phyloP scores from a whole-genome alignment of 2,888 invertebrate genomes.

The Timandra comae region DNA sequence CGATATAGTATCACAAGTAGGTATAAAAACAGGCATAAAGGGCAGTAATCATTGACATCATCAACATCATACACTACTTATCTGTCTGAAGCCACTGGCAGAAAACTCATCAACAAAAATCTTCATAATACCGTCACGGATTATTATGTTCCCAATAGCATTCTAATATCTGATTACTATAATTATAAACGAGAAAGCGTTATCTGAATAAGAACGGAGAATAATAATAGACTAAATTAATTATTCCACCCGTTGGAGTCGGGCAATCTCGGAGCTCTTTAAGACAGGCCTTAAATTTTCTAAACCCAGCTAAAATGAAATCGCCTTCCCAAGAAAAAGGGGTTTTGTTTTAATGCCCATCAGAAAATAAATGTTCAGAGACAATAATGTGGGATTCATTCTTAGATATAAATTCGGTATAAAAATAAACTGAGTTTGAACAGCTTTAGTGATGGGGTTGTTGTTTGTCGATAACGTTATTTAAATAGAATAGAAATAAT shows the following conservation, averaged over 20 bases:
- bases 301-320: slow-evolving; percentile 76
- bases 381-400: slow-evolving; percentile 75
- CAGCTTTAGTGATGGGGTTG: slow-evolving; percentile 33
- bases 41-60: too few relatives aligned
- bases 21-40: too few relatives aligned
- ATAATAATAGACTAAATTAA: slow-evolving; percentile 71
- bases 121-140: too few relatives aligned
- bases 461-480: too few relatives aligned
- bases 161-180: slow-evolving; percentile 6
- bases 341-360: slow-evolving; percentile 75
- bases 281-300: slow-evolving; percentile 68
- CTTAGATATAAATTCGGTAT: slow-evolving; percentile 72
- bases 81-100: too few relatives aligned
- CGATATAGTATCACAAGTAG: too few relatives aligned
- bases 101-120: too few relatives aligned
- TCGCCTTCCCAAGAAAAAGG: slow-evolving; percentile 69
- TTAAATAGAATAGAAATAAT: too few relatives aligned
- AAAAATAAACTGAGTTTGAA: slow-evolving; percentile 57
- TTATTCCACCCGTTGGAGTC: slow-evolving; percentile 53
- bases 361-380: slow-evolving; percentile 72
- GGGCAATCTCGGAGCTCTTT: slow-evolving; percentile 51
- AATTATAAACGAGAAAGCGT: slow-evolving; percentile 39
- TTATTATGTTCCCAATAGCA: too few relatives aligned
- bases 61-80: too few relatives aligned
- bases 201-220: slow-evolving; percentile 58